These are phyloP conservation scores for Drosophila colorata DNA, from an alignment of 2,888 invertebrate genomes.

Conservation along the genomic window DNA sequence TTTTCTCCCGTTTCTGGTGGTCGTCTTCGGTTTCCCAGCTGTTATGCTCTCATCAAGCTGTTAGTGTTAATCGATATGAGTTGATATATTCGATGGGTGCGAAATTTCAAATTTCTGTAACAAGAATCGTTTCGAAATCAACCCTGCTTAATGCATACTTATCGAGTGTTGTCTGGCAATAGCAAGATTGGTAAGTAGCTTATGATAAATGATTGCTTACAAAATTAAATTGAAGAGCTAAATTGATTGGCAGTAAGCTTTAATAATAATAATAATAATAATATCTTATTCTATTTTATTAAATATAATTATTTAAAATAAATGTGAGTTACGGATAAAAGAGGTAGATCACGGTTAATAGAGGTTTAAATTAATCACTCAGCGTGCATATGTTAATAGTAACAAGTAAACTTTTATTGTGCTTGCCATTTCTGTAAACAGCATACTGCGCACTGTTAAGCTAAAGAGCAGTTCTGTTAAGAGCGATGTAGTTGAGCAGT, in stretches of 20 bases:
- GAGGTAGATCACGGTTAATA: too few relatives aligned
- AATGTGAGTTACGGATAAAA: too few relatives aligned
- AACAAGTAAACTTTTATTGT: neutral
- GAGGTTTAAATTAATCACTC: too few relatives aligned
- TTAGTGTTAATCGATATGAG: slow-evolving; percentile 23
- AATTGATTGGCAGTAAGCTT: neutral
- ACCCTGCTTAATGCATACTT: neutral
- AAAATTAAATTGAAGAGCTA: too few relatives aligned
- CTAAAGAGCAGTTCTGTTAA: slow-evolving; percentile 11
- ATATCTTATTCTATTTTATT: too few relatives aligned
- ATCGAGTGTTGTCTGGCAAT: slow-evolving; percentile 5
- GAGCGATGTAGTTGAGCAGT: slow-evolving; percentile 1
- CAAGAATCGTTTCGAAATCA: neutral
- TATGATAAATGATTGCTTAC: neutral
- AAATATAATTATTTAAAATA: too few relatives aligned
- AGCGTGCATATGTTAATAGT: too few relatives aligned
- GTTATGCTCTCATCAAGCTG: slow-evolving; percentile 31
- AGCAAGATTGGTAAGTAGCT: slow-evolving; percentile 13
- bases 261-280: too few relatives aligned
- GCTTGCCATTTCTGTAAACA: neutral
- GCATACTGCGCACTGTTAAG: slow-evolving; percentile 18
- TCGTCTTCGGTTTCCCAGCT: slow-evolving; percentile 46
- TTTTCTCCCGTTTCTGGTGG: slow-evolving; percentile 42
- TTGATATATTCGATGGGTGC: slow-evolving; percentile 11
- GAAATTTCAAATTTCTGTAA: neutral